phyloP scores from a whole-genome alignment of 2,113 vertebrate species.

The Alligator sinensis region DNA sequence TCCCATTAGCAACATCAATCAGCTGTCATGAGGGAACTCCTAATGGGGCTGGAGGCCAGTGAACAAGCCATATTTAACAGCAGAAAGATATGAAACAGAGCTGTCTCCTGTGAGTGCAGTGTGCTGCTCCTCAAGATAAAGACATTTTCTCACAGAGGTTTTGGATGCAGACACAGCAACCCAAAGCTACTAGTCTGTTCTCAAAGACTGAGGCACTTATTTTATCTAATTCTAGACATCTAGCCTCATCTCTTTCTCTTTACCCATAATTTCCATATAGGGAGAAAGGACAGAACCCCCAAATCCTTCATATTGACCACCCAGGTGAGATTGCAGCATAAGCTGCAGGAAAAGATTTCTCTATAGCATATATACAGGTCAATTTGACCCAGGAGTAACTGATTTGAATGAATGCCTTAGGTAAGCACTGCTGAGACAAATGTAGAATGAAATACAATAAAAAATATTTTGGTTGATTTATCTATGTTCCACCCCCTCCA shows the following conservation, averaged over 20 bases:
- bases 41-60: not conserved
- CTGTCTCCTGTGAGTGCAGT: too few species aligned
- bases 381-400: not conserved
- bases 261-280: not conserved
- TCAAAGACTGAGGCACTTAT: too few species aligned
- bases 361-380: not conserved
- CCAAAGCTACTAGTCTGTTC: too few species aligned
- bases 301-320: not conserved
- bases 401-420: not conserved
- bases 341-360: not conserved
- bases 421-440: not conserved
- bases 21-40: not conserved
- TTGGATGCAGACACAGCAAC: too few species aligned
- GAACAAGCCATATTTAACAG: not conserved
- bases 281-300: rapidly evolving
- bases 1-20: not conserved
- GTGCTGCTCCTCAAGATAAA: too few species aligned
- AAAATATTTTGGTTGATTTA: not conserved
- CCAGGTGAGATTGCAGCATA: not conserved
- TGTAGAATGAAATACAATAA: not conserved
- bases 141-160: too few species aligned
- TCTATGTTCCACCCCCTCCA: not conserved
- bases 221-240: not conserved
- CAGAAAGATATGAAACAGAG: too few species aligned
- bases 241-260: not conserved